Conservation (phyloP, 2,113 vertebrate genomes). For the Scalopus aquaticus region DNA sequence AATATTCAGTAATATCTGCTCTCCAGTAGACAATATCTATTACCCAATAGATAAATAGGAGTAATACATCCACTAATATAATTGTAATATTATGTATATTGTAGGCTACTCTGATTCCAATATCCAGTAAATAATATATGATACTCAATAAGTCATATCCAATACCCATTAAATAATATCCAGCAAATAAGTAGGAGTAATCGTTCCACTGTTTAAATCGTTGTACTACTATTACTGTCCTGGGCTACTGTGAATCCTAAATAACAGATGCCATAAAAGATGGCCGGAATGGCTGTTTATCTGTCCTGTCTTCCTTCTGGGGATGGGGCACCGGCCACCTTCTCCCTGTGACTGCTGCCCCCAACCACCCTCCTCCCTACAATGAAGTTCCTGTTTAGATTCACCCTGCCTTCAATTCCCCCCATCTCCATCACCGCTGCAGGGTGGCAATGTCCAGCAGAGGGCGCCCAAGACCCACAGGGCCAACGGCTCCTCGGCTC, state of each 20-base stretch:
- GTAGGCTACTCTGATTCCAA: not conserved
- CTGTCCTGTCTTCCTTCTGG: not conserved
- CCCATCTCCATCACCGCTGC: not conserved
- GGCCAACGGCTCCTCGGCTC: not conserved
- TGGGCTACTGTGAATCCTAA: not conserved
- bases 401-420: no score
- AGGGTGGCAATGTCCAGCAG: not conserved
- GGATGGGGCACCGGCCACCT: fast-evolving
- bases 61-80: not conserved
- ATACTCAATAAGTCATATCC: not conserved
- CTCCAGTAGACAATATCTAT: not conserved
- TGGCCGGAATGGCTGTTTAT: not conserved
- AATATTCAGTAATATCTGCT: not conserved
- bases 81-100: not conserved
- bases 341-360: not conserved
- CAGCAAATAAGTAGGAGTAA: not conserved
- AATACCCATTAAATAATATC: not conserved
- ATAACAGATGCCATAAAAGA: not conserved
- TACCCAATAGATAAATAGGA: not conserved
- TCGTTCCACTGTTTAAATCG: not conserved
- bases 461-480: slow-evolving; percentile 41
- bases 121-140: not conserved
- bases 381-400: no score
- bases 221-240: not conserved
- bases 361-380: not conserved